These are phyloP conservation scores for Dendrolimus pini DNA, from an alignment of 2,888 invertebrate species.

Conservation along the genomic window DNA sequence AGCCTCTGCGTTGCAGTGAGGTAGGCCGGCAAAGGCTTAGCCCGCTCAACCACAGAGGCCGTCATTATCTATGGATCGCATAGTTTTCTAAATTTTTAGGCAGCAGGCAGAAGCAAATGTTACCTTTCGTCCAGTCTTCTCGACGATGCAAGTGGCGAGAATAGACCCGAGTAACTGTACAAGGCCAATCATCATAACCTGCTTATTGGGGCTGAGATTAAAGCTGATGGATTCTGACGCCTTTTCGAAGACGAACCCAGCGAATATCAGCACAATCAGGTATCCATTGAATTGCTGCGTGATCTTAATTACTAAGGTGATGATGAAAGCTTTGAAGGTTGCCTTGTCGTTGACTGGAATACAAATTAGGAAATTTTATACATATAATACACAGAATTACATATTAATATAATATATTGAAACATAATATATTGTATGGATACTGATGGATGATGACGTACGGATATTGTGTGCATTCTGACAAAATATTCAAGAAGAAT, in stretches of 20 bases:
- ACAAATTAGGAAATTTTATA: too few species aligned
- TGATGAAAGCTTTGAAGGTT: slow-evolving; percentile 61
- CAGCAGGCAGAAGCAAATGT: not conserved
- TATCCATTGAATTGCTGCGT: slow-evolving; percentile 68
- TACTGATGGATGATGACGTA: too few species aligned
- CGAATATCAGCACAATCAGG: slow-evolving; percentile 63
- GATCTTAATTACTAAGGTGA: slow-evolving; percentile 60
- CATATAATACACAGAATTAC: too few species aligned
- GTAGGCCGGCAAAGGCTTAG: too few species aligned
- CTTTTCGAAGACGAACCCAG: slow-evolving; percentile 55
- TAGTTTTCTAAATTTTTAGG: too few species aligned
- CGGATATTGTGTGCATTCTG: too few species aligned
- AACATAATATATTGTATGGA: too few species aligned
- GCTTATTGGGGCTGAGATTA: slow-evolving; percentile 58
- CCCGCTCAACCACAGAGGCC: too few species aligned
- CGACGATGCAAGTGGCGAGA: slow-evolving; percentile 57
- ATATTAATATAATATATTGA: too few species aligned
- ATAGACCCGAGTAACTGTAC: slow-evolving; percentile 58
- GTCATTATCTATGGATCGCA: too few species aligned
- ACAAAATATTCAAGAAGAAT: too few species aligned
- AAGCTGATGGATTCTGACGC: slow-evolving; percentile 50
- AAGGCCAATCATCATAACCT: slow-evolving; percentile 59
- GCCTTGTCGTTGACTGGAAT: slow-evolving; percentile 55
- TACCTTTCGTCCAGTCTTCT: slow-evolving; percentile 66
- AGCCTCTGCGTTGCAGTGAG: too few species aligned